A percentile compares a stretch with the other conserved stretches of the same genome.
Conservation (phyloP, 2,888 invertebrate species). For the Drosophila putrida region DNA sequence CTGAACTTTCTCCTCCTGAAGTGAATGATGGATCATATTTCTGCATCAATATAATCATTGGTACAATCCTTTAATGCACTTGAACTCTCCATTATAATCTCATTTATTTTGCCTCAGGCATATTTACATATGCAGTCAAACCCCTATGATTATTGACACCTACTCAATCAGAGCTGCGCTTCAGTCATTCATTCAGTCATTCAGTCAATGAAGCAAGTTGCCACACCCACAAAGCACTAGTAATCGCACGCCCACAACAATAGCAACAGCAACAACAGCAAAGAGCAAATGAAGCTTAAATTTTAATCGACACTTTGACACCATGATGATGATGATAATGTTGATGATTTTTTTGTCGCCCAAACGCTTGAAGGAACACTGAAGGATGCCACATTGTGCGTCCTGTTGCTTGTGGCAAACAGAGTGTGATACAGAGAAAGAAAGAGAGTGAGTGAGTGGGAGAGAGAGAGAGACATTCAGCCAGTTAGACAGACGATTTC, state of each 20-base stretch:
- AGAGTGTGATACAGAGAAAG: constrained; percentile 24
- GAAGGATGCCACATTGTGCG: constrained; percentile 28
- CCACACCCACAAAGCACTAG: constrained; percentile 31
- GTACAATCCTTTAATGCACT: neutral
- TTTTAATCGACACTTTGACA: constrained; percentile 74
- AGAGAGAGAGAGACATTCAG: constrained; percentile 20
- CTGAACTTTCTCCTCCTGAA: no score
- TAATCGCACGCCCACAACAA: constrained; percentile 34
- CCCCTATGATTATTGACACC: constrained; percentile 64
- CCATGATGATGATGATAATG: constrained; percentile 76
- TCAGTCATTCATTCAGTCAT: constrained; percentile 19
- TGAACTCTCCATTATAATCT: neutral
- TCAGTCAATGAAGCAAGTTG: constrained; percentile 37
- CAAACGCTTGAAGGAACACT: constrained; percentile 26
- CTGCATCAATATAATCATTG: neutral
- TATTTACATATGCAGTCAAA: constrained; percentile 22
- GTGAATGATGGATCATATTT: neutral
- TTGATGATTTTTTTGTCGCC: constrained; percentile 73
- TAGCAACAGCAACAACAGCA: constrained; percentile 9
- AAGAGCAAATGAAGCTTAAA: constrained; percentile 76
- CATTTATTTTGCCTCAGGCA: neutral
- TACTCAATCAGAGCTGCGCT: constrained; percentile 61
- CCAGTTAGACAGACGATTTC: constrained; percentile 43
- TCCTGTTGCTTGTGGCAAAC: constrained; percentile 41
- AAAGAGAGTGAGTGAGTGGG: constrained; percentile 6